Evolutionary conservation across 1,140 invertebrate species (phyloP).

Genomic region (Littorina saxatilis): DNA sequence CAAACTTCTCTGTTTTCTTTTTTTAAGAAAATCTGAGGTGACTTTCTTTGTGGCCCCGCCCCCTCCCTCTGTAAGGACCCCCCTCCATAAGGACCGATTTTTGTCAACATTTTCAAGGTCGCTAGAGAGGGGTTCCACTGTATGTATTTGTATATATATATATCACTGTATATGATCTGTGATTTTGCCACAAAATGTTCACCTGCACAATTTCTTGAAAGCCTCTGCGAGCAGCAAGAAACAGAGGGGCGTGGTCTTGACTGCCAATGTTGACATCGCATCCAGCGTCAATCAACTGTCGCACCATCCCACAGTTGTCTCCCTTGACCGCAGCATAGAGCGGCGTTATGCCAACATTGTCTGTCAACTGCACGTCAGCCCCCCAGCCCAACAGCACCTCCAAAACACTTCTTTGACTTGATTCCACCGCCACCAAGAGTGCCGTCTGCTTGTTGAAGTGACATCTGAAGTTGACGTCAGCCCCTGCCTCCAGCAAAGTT

Average conservation of each 20-base stretch:
- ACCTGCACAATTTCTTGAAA: conserved; percentile 59
- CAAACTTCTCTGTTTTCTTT: too few relatives aligned
- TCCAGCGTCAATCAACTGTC: conserved; percentile 55
- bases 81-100: too few relatives aligned
- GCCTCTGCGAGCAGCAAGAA: conserved; percentile 60
- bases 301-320: conserved; percentile 43
- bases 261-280: conserved; percentile 66
- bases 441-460: conserved; percentile 55
- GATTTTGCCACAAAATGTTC: conserved; percentile 8
- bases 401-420: conserved; percentile 42
- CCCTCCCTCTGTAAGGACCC: too few relatives aligned
- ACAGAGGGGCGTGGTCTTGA: conserved; percentile 66
- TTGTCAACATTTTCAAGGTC: too few relatives aligned
- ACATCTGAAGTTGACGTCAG: conserved; percentile 54
- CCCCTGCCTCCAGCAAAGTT: conserved; percentile 51
- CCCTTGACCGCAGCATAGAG: conserved; percentile 64
- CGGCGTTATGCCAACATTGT: conserved; percentile 67
- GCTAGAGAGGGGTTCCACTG: too few relatives aligned
- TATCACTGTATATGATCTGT: too few relatives aligned
- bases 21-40: too few relatives aligned
- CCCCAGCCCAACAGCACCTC: conserved; percentile 47
- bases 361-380: conserved; percentile 59
- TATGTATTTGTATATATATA: too few relatives aligned
- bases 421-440: conserved; percentile 55
- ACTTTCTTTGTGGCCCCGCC: too few relatives aligned